Conservation (phyloP, 2,113 vertebrate genomes). For the Osmerus eperlanus region DNA sequence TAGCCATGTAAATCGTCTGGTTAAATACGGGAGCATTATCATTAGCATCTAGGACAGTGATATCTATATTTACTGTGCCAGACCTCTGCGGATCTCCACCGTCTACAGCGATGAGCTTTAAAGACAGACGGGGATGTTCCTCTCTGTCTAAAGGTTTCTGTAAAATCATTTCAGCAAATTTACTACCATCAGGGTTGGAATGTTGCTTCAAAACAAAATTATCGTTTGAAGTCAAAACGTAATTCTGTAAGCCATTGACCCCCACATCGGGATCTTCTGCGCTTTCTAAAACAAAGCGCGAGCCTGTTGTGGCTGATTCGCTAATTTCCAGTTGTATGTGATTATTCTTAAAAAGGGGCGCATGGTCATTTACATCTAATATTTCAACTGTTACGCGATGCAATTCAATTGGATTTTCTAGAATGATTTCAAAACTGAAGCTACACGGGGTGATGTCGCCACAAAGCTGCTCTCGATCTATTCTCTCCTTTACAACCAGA, state of each 20-base stretch:
- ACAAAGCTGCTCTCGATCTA: constrained; percentile 32
- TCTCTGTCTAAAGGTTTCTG: constrained; percentile 58
- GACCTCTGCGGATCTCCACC: constrained; percentile 55
- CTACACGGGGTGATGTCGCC: constrained; percentile 14
- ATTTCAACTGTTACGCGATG: constrained; percentile 25
- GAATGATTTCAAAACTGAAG: constrained; percentile 34
- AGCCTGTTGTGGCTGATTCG: constrained; percentile 23
- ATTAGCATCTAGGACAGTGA: constrained; percentile 64
- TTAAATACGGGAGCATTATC: constrained; percentile 66
- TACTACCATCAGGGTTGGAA: constrained; percentile 44
- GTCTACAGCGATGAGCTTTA: constrained; percentile 58
- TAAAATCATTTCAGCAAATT: constrained; percentile 59
- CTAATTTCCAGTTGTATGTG: constrained; percentile 31
- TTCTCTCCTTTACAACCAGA: constrained; percentile 25
- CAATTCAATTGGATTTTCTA: constrained; percentile 47
- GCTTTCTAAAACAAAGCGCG: constrained; percentile 24
- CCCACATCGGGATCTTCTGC: constrained; percentile 63
- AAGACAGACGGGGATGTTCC: constrained; percentile 37
- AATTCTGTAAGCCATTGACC: constrained; percentile 56
- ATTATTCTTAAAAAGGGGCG: constrained; percentile 12
- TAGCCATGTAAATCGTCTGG: constrained; percentile 50
- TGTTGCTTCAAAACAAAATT: constrained; percentile 62
- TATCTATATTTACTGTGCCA: constrained; percentile 50
- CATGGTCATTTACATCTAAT: constrained; percentile 33
- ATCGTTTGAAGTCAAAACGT: constrained; percentile 50